phyloP scores from a whole-genome alignment of 2,797 vertebrate species.

The Florisuga fusca region DNA sequence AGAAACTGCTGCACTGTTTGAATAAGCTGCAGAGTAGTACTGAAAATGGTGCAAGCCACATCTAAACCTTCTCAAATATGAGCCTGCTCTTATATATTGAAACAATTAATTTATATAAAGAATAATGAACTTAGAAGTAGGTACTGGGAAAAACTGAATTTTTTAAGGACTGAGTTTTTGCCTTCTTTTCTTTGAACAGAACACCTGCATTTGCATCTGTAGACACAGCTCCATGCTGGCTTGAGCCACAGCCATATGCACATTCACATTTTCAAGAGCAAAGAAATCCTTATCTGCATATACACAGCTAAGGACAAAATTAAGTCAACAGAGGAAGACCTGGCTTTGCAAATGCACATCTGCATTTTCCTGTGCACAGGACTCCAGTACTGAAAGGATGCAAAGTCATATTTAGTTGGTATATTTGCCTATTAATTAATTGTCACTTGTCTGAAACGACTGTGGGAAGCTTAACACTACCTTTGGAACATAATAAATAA shows the following conservation, averaged over 20 bases:
- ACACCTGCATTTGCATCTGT: neutral
- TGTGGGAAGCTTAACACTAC: neutral
- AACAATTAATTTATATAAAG: too few relatives aligned
- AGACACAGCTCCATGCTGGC: neutral
- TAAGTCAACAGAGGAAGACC: neutral
- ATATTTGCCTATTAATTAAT: constrained; percentile 28
- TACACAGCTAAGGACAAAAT: constrained; percentile 25
- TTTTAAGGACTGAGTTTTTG: neutral
- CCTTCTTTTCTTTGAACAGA: neutral
- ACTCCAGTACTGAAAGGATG: neutral
- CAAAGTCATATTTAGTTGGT: neutral
- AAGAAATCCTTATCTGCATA: neutral
- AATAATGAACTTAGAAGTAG: neutral
- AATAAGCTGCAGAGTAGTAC: neutral
- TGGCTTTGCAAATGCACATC: neutral
- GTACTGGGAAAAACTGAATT: neutral
- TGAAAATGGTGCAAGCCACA: neutral
- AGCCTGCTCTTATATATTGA: neutral
- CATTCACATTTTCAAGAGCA: neutral
- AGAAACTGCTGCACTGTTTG: neutral
- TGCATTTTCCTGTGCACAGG: neutral
- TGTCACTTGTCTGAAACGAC: neutral
- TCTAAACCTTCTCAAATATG: neutral
- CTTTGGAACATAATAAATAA: neutral
- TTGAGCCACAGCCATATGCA: neutral